Conservation (phyloP, 1,140 invertebrate genomes). For the Eumaeus atala region DNA sequence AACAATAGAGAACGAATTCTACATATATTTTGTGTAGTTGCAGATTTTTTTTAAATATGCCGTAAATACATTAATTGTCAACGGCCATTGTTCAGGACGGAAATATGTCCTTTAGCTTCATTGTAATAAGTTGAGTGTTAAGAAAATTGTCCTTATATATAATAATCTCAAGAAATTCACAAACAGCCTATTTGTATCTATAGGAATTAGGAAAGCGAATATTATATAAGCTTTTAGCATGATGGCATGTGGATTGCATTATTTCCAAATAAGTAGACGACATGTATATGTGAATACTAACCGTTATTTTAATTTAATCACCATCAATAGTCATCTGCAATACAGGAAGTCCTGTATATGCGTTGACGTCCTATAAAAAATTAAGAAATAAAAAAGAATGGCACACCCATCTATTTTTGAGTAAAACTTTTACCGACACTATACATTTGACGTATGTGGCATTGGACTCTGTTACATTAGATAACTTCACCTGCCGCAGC, state of each 20-base stretch:
- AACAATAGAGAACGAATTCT: conserved; percentile 62
- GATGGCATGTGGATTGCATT: conserved; percentile 42
- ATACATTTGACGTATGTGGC: too few species aligned
- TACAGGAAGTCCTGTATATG: too few species aligned
- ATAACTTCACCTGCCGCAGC: too few species aligned
- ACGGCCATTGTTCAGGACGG: conserved; percentile 57
- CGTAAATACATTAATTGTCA: conserved; percentile 40
- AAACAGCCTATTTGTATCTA: conserved; percentile 60
- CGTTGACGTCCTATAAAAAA: too few species aligned
- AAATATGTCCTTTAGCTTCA: conserved; percentile 53
- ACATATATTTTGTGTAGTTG: conserved; percentile 44
- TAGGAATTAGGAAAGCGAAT: conserved; percentile 50
- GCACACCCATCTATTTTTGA: too few species aligned
- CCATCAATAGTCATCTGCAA: too few species aligned
- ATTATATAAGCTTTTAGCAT: conserved; percentile 66
- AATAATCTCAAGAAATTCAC: conserved; percentile 59
- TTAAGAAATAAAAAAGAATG: too few species aligned
- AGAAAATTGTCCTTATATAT: conserved; percentile 62
- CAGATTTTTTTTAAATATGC: conserved; percentile 35
- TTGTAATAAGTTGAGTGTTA: conserved; percentile 52
- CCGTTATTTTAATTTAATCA: too few species aligned
- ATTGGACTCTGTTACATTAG: too few species aligned
- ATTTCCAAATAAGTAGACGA: conserved; percentile 26
- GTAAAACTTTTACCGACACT: too few species aligned
- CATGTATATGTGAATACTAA: too few species aligned